phyloP scores from a whole-genome alignment of 2,113 vertebrate species.

The Tringa solitaria region DNA sequence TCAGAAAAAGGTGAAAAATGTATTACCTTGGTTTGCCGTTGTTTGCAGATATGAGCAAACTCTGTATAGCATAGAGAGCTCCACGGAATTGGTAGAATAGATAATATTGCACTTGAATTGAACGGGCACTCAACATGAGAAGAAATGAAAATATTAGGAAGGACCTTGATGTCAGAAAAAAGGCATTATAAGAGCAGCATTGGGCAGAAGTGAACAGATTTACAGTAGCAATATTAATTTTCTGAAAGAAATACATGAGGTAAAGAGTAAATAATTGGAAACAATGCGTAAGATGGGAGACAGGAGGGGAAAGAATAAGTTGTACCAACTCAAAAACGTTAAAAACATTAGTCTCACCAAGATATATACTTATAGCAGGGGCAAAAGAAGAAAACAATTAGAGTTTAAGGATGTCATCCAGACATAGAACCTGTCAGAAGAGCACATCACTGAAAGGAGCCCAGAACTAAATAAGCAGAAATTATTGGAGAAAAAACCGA shows the following conservation, averaged over 20 bases:
- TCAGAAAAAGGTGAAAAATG: background rate
- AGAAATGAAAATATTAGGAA: background rate
- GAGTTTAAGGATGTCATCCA: background rate
- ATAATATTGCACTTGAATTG: background rate
- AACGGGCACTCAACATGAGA: background rate
- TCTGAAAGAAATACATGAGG: background rate
- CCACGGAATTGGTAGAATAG: background rate
- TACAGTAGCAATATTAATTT: background rate
- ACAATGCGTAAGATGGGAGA: background rate
- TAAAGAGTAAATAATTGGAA: background rate
- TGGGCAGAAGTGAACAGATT: background rate
- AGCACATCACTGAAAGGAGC: background rate
- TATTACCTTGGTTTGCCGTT: background rate
- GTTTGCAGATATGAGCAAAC: background rate
- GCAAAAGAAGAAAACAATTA: background rate
- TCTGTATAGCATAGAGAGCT: background rate
- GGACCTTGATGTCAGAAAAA: background rate
- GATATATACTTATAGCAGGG: background rate
- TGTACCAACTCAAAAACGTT: background rate
- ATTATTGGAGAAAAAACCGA: background rate
- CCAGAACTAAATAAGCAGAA: background rate
- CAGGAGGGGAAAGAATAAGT: background rate
- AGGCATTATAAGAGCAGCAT: background rate
- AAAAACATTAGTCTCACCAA: background rate
- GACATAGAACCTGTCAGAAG: background rate